Percentiles rank a stretch among this genome's conserved stretches.
These are phyloP conservation scores for Rhinogobio ventralis DNA, from an alignment of 2,797 vertebrate genomes.

Conservation along the genomic window DNA sequence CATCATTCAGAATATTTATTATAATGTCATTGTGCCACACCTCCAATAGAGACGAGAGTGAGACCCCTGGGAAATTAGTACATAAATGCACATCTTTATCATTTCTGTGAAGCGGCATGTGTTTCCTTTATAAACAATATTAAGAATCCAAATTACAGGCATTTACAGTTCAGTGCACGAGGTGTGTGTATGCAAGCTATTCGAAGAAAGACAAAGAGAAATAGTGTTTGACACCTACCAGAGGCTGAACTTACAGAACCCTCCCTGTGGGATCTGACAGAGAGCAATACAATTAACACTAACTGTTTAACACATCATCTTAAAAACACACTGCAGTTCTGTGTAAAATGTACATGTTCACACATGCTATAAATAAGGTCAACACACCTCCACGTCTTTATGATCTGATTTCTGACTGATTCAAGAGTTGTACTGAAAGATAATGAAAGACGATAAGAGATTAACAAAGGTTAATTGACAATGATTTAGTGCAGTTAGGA, in stretches of 20 bases:
- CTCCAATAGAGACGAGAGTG: constrained; percentile 56
- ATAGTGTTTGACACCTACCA: constrained; percentile 38
- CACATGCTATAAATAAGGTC: not conserved
- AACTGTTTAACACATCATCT: not conserved
- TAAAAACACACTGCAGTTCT: not conserved
- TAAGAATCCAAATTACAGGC: not conserved
- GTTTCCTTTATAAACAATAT: not conserved
- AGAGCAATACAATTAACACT: constrained; percentile 31
- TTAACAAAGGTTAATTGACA: not conserved
- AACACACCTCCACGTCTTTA: constrained; percentile 54
- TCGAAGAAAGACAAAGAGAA: not conserved
- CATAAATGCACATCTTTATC: not conserved
- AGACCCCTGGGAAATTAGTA: constrained; percentile 38
- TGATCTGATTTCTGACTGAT: constrained; percentile 54
- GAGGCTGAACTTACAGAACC: constrained; percentile 46
- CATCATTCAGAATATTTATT: constrained; percentile 55
- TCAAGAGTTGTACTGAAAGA: constrained; percentile 49
- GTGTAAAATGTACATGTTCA: not conserved
- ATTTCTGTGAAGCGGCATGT: not conserved
- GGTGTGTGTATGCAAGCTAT: not conserved
- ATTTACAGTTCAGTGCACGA: not conserved
- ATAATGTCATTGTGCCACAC: constrained; percentile 57
- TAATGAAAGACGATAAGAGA: not conserved
- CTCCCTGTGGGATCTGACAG: constrained; percentile 44
- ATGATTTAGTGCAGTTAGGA: not conserved